Evolutionary conservation across 2,888 invertebrate genomes (phyloP), one percentile per base, ranked within the genome.

Genomic region (Lochmaea crataegi): DNA sequence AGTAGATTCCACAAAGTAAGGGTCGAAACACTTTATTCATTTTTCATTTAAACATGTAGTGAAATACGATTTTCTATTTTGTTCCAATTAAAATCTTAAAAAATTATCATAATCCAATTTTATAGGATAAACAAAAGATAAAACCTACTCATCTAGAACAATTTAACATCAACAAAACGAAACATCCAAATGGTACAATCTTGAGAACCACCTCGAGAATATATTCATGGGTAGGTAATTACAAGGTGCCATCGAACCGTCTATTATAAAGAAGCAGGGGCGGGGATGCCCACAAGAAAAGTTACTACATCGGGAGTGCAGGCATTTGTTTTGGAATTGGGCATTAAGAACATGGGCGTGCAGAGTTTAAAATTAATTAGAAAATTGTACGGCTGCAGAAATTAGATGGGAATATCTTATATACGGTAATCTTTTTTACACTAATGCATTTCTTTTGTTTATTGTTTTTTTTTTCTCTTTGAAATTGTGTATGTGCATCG

Each of bases 261-360:
- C 83, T 83, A 85, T 85, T 85, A 85, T 85, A 84, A 84, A 85
- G 85, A 84, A 85, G 85, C 85, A 84, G 83, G 82, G 84, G 84
- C 85, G 84, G 83, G 81, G 75, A 80, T 68, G 75, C 64, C 67
- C 67, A 65, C 57, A 68, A 75, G 72, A 75, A 77, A 76, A 75
- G 61, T 75, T 67, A 75, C 73, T 71, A 56, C 75, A 72, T 75
- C 73, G 16, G 76, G 70, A 75, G 72, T 71, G 71, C 60, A 58
- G 61, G 73, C 75, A 72, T 75, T 77, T 72, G 72, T 74, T 72
- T 71, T 66, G 41, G 63, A 73, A 67, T 65, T 71, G 64, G 68
- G 66, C 60, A 56, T 67, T 32, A 68, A 60, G 70, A 68, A 64
- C 72, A 71, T 68, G 65, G 71, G 68, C 69, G 70, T 65, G 60